A percentile compares a stretch with the other conserved stretches of the same genome.
Evolutionary conservation across 2,888 invertebrate species (phyloP).

Genomic region (Drosophila anomelani): DNA sequence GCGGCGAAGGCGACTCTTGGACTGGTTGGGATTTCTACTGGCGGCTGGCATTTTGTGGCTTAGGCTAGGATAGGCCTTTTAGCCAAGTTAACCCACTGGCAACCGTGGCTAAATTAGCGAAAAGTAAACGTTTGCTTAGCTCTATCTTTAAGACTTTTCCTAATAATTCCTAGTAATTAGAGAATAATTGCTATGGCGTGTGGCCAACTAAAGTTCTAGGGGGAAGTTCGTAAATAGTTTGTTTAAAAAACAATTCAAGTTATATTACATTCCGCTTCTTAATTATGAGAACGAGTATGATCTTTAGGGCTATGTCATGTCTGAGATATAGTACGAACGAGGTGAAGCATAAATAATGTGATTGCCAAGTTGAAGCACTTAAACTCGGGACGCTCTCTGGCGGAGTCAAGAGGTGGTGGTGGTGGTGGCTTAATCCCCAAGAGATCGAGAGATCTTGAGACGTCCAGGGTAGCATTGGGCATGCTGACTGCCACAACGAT

Average conservation of each 20-base stretch:
- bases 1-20: constrained; percentile 57
- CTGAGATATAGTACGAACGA: neutral
- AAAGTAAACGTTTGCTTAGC: constrained; percentile 29
- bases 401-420: constrained; percentile 7
- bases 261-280: neutral
- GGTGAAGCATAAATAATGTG: constrained; percentile 17
- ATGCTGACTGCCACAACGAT: constrained; percentile 2
- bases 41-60: constrained; percentile 66
- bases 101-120: constrained; percentile 33
- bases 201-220: neutral
- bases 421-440: neutral
- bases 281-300: neutral
- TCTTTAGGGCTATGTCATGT: neutral
- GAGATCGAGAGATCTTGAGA: neutral
- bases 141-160: neutral
- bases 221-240: neutral
- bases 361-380: constrained; percentile 7
- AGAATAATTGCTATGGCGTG: constrained; percentile 6
- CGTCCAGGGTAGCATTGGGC: constrained; percentile 14
- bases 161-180: constrained; percentile 14
- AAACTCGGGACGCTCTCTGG: constrained; percentile 1
- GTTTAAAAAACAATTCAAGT: neutral
- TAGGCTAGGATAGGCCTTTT: constrained; percentile 66
- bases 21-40: constrained; percentile 54
- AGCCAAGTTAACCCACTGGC: constrained; percentile 54